Evolutionary conservation across 2,888 invertebrate genomes (phyloP).

Genomic region (Tachina grossa): DNA sequence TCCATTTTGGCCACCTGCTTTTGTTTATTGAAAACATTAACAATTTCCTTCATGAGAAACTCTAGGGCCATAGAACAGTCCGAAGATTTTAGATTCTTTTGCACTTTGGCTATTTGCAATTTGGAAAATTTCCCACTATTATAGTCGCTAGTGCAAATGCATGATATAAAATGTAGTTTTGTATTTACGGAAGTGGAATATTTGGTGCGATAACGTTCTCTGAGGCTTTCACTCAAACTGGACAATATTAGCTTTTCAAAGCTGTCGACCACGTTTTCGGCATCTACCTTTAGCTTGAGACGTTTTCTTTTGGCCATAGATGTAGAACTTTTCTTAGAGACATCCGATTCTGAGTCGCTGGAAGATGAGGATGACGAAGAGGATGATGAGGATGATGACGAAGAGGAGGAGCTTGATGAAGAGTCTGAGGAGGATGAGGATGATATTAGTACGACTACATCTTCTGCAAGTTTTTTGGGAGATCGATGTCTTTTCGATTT

Average conservation of each 20-base stretch:
- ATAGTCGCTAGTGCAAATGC: conserved; percentile 77
- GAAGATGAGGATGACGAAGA: conserved; percentile 71
- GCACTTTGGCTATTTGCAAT: conserved; percentile 77
- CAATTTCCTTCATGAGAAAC: conserved; percentile 79
- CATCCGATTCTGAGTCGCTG: conserved; percentile 69
- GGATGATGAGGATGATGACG: conserved; percentile 70
- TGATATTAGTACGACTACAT: conserved; percentile 52
- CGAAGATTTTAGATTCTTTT: conserved; percentile 77
- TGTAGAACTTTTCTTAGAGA: conserved; percentile 72
- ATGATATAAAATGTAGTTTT: conserved; percentile 78
- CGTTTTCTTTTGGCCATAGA: conserved; percentile 73
- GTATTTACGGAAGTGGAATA: conserved; percentile 74
- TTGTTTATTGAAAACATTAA: conserved; percentile 77
- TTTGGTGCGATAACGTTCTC: conserved; percentile 76
- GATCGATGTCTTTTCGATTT: conserved; percentile 51
- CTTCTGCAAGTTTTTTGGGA: conserved; percentile 31
- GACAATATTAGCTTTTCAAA: conserved; percentile 80
- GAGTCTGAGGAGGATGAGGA: conserved; percentile 71
- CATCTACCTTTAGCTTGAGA: conserved; percentile 75
- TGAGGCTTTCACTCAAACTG: conserved; percentile 74
- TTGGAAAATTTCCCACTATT: conserved; percentile 76
- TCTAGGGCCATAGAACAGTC: conserved; percentile 79
- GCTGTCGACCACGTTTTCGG: conserved; percentile 78
- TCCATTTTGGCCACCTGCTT: conserved; percentile 69
- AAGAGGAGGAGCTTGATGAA: conserved; percentile 66